Conservation (phyloP, 2,797 vertebrate species). For the Lerista edwardsae region DNA sequence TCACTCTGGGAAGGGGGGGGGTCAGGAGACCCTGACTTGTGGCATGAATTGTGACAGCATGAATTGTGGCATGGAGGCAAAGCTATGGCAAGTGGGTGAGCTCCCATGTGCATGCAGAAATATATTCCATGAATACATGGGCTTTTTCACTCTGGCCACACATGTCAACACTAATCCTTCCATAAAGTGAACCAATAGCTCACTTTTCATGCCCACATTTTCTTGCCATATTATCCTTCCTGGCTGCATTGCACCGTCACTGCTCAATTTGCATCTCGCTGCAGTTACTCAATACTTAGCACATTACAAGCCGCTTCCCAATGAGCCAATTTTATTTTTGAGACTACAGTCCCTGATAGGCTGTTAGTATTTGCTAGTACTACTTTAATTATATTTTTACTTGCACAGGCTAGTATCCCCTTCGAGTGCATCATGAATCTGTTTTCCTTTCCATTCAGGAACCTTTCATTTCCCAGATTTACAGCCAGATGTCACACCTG, state of each 20-base stretch:
- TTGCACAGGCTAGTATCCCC: not conserved
- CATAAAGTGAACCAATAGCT: not conserved
- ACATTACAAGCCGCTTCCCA: not conserved
- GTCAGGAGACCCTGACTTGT: not conserved
- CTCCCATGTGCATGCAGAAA: not conserved
- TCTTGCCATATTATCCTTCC: not conserved
- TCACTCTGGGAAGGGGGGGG: too few relatives aligned
- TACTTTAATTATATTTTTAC: not conserved
- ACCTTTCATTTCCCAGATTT: slow-evolving; percentile 60
- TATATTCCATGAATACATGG: not conserved
- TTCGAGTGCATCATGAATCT: not conserved
- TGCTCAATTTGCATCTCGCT: not conserved
- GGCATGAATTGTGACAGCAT: not conserved
- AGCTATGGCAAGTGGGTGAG: not conserved
- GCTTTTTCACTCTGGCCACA: not conserved
- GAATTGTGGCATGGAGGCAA: not conserved
- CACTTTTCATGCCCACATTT: not conserved
- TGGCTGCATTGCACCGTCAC: not conserved
- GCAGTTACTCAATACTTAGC: not conserved
- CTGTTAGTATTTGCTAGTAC: not conserved
- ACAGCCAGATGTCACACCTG: slow-evolving; percentile 73
- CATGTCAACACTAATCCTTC: not conserved
- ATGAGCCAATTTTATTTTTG: not conserved
- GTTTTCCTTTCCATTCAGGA: slow-evolving; percentile 63
- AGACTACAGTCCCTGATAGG: not conserved